Conservation (phyloP, 2,888 invertebrate species). For the Cloeon dipterum region DNA sequence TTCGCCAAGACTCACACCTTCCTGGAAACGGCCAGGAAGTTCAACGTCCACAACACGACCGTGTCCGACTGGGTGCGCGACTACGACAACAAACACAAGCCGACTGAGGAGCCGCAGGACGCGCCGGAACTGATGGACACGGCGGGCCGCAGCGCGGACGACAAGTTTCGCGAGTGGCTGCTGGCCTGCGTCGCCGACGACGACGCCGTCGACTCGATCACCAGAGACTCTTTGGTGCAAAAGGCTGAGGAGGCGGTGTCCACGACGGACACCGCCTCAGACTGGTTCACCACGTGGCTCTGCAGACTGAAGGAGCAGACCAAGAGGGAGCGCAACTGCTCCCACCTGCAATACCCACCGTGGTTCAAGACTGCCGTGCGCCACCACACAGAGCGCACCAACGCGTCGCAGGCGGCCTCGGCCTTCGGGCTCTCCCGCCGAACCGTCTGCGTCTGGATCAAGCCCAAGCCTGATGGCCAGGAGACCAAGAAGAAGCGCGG, state of each 20-base stretch:
- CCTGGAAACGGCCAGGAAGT: conserved; percentile 3
- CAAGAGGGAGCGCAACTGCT: neutral
- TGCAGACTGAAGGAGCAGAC: neutral
- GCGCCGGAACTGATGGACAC: neutral
- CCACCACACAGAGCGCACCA: neutral
- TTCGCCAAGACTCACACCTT: conserved; percentile 1
- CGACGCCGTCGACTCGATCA: neutral
- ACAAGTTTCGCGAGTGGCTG: neutral
- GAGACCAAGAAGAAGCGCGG: neutral
- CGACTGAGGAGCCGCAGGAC: neutral
- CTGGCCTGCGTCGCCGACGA: neutral
- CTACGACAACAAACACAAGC: neutral
- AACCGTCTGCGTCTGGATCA: neutral
- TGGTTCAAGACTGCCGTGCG: neutral
- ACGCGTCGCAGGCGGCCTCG: neutral
- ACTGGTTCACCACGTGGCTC: neutral
- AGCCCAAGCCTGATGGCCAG: neutral
- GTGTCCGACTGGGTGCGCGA: conserved; percentile 4
- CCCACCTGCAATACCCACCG: neutral
- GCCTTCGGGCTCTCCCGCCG: neutral
- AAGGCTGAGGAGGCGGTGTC: no score
- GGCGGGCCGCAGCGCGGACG: neutral
- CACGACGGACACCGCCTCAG: neutral
- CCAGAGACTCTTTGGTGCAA: no score
- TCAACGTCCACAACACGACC: conserved; percentile 3